Evolutionary conservation across 2,113 vertebrate genomes (phyloP).

Genomic region (Chamaea fasciata): DNA sequence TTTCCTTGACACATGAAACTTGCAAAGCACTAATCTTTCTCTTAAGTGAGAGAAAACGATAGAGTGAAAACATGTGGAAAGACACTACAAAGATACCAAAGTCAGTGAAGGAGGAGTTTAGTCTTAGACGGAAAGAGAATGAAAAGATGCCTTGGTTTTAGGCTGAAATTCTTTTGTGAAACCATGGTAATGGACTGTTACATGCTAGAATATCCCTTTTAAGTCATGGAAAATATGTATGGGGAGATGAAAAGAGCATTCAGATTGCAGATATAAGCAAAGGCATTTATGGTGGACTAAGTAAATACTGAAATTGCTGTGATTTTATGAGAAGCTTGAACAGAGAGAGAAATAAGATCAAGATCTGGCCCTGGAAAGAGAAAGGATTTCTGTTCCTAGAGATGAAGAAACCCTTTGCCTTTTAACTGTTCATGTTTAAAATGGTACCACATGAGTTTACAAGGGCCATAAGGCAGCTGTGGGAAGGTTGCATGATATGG

Average conservation of each 20-base stretch:
- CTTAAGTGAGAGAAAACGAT: not conserved
- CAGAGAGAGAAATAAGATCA: not conserved
- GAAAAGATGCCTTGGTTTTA: not conserved
- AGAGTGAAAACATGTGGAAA: not conserved
- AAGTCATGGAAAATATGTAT: not conserved
- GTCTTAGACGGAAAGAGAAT: not conserved
- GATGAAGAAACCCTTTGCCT: not conserved
- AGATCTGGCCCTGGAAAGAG: not conserved
- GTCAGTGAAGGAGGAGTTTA: not conserved
- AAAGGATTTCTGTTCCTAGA: not conserved
- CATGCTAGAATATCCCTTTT: not conserved
- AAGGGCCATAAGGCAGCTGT: not conserved
- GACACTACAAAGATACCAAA: not conserved
- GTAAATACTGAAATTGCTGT: not conserved
- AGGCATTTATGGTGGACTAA: not conserved
- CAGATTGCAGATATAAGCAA: not conserved
- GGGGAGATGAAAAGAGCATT: not conserved
- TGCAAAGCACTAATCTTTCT: not conserved
- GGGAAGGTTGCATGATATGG: not conserved
- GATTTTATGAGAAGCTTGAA: not conserved
- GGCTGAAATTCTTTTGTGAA: not conserved
- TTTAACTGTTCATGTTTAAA: not conserved
- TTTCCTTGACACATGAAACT: not conserved
- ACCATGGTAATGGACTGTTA: not conserved
- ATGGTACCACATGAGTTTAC: not conserved